Evolutionary conservation across 2,113 vertebrate genomes (phyloP).

Genomic region (Xenopus tropicalis): DNA sequence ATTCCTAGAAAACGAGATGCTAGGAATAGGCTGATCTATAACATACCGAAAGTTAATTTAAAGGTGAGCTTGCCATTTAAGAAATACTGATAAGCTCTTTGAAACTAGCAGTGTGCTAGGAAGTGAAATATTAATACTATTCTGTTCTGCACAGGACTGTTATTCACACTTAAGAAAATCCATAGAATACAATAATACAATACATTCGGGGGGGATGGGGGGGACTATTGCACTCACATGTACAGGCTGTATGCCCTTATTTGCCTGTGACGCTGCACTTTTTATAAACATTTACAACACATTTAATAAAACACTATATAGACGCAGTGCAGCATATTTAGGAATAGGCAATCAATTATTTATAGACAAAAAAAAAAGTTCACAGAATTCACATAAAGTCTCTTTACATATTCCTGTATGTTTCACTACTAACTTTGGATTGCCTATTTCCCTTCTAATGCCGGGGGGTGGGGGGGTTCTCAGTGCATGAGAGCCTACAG

Average conservation of each 20-base stretch:
- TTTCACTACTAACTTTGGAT: slow-evolving; percentile 35
- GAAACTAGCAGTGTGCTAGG: slow-evolving; percentile 78
- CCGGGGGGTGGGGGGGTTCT: slow-evolving; percentile 17
- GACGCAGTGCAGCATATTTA: slow-evolving; percentile 69
- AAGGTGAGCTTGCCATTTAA: slow-evolving; percentile 25
- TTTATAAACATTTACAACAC: slow-evolving; percentile 76
- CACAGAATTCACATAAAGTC: slow-evolving; percentile 31
- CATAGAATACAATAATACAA: slow-evolving; percentile 64
- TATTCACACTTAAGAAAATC: slow-evolving; percentile 74
- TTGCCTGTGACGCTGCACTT: slow-evolving; percentile 62
- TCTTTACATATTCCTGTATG: slow-evolving; percentile 13
- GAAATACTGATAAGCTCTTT: slow-evolving; percentile 73
- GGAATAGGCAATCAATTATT: slow-evolving; percentile 51
- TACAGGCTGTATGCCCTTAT: slow-evolving; percentile 68
- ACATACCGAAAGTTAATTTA: too few relatives aligned
- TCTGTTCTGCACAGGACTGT: slow-evolving; percentile 68
- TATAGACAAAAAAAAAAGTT: slow-evolving; percentile 51
- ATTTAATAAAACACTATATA: slow-evolving; percentile 73
- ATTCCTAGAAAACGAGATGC: too few relatives aligned
- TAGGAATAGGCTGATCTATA: too few relatives aligned
- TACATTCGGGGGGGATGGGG: slow-evolving; percentile 52
- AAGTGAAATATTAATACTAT: slow-evolving; percentile 71
- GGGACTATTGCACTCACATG: slow-evolving; percentile 76
- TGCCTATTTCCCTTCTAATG: slow-evolving; percentile 44
- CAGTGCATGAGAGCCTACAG: slow-evolving; percentile 35